Evolutionary conservation across 2,113 vertebrate species (phyloP).

Genomic region (Collichthys lucidus): DNA sequence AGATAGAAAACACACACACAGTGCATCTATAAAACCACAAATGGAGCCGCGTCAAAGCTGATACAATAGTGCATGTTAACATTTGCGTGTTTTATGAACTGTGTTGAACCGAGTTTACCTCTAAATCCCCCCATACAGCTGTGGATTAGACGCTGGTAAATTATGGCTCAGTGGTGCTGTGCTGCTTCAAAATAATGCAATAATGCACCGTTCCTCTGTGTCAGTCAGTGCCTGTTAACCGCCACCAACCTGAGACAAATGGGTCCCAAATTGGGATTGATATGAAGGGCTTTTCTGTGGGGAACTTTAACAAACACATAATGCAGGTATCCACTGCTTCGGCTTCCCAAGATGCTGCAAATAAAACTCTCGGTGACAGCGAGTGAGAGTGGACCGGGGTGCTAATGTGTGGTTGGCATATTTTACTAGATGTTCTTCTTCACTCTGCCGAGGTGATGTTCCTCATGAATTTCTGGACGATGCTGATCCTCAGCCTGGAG

Average conservation of each 20-base stretch:
- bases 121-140: slow-evolving; percentile 55
- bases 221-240: slow-evolving; percentile 71
- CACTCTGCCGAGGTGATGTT: neutral
- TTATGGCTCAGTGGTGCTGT: slow-evolving; percentile 32
- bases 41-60: slow-evolving; percentile 36
- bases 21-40: slow-evolving; percentile 53
- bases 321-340: slow-evolving; percentile 44
- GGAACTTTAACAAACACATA: slow-evolving; percentile 69
- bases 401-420: slow-evolving; percentile 13
- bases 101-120: slow-evolving; percentile 32
- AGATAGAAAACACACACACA: slow-evolving; percentile 58
- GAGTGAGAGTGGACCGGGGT: slow-evolving; percentile 15
- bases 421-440: neutral
- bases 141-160: slow-evolving; percentile 56
- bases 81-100: slow-evolving; percentile 46
- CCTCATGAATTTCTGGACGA: neutral
- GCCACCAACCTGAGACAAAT: slow-evolving; percentile 57
- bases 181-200: slow-evolving; percentile 57
- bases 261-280: slow-evolving; percentile 69
- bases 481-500: neutral
- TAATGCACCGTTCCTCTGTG: slow-evolving; percentile 66
- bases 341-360: slow-evolving; percentile 22
- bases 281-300: slow-evolving; percentile 50
- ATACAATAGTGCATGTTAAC: slow-evolving; percentile 27
- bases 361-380: slow-evolving; percentile 33